Evolutionary conservation across 2,888 invertebrate genomes (phyloP).

Genomic region (Timandra comae): DNA sequence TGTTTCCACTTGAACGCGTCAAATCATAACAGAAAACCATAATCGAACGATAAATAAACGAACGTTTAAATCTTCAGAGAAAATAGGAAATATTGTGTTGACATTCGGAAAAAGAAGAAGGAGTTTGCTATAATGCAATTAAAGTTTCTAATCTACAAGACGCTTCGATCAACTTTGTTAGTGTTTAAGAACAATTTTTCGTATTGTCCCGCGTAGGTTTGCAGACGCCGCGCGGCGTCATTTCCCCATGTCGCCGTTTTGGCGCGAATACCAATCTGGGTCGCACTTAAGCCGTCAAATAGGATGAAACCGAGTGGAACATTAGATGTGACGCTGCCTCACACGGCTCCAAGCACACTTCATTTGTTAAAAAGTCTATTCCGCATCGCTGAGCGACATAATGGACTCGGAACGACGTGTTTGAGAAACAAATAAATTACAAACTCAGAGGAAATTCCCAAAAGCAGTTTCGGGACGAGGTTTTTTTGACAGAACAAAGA

Average conservation of each 20-base stretch:
- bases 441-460: slow-evolving; percentile 21
- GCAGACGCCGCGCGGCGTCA: slow-evolving; percentile 1
- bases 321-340: slow-evolving; percentile 44
- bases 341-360: slow-evolving; percentile 33
- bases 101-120: too few species aligned
- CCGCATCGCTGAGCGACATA: slow-evolving; percentile 28
- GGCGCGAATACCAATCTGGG: slow-evolving; percentile 43
- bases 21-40: too few species aligned
- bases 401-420: slow-evolving; percentile 30
- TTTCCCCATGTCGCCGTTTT: slow-evolving; percentile 25
- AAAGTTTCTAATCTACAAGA: too few species aligned
- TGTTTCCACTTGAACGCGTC: too few species aligned
- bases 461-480: background rate
- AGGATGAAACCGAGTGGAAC: slow-evolving; percentile 49
- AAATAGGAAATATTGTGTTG: too few species aligned
- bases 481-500: slow-evolving; percentile 3
- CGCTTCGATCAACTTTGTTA: too few species aligned
- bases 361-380: slow-evolving; percentile 42
- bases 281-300: slow-evolving; percentile 56
- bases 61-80: too few species aligned
- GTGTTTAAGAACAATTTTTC: too few species aligned
- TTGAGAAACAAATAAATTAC: slow-evolving; percentile 28
- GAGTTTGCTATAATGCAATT: too few species aligned
- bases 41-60: too few species aligned
- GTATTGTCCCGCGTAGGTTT: too few species aligned